phyloP scores from a whole-genome alignment of 23 tunicate genomes.

The Corella eumyota region DNA sequence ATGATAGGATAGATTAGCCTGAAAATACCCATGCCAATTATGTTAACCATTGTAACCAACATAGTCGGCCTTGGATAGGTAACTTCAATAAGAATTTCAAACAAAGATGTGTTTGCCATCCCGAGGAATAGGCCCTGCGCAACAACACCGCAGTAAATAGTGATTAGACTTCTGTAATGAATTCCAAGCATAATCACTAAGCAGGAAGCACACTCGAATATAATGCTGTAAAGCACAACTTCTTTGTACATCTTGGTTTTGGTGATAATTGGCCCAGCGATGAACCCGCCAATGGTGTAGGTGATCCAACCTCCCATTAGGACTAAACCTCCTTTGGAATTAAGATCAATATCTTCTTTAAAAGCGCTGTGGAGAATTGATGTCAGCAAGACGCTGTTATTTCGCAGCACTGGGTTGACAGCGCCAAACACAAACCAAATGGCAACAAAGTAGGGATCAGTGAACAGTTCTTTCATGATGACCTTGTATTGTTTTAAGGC shows the following conservation, averaged over 20 bases:
- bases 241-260: conserved; percentile 31
- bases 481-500: conserved; percentile 13
- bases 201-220: conserved; percentile 17
- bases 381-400: conserved; percentile 43
- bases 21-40: conserved; percentile 50
- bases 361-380: conserved; percentile 36
- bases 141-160: conserved; percentile 44
- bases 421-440: conserved; percentile 40
- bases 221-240: conserved; percentile 31
- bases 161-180: not conserved
- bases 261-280: conserved; percentile 51
- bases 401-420: conserved; percentile 41
- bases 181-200: conserved; percentile 31
- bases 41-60: conserved; percentile 43
- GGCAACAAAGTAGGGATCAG: conserved; percentile 27
- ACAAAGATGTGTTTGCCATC: conserved; percentile 40
- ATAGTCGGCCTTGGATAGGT: conserved; percentile 48
- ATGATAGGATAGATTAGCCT: conserved; percentile 49
- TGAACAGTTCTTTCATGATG: conserved; percentile 25
- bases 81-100: conserved; percentile 40
- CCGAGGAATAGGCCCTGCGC: conserved; percentile 35
- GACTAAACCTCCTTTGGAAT: conserved; percentile 24
- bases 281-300: conserved; percentile 49
- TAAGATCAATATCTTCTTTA: conserved; percentile 2
- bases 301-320: conserved; percentile 53